These are phyloP conservation scores for Calypte anna DNA, from an alignment of 2,113 vertebrate species.

Conservation along the genomic window DNA sequence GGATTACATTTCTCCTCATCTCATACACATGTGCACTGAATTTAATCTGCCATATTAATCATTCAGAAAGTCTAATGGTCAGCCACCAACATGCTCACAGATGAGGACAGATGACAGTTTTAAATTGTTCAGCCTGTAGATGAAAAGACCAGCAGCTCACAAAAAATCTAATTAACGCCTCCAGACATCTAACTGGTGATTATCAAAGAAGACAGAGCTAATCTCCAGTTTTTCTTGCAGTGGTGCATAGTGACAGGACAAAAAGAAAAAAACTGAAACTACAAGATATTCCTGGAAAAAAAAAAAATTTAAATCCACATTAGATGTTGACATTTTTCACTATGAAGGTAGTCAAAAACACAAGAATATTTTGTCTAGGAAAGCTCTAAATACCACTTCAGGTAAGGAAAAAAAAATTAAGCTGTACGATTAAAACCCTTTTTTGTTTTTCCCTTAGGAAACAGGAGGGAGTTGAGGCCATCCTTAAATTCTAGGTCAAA, in stretches of 20 bases:
- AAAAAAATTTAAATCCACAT: too few species aligned
- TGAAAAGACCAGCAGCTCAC: not conserved
- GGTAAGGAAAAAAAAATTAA: not conserved
- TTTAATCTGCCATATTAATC: not conserved
- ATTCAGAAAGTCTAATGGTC: not conserved
- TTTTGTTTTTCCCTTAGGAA: not conserved
- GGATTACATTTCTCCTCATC: not conserved
- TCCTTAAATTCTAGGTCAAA: not conserved
- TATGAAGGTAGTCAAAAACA: not conserved
- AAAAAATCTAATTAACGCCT: not conserved
- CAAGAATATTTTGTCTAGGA: not conserved
- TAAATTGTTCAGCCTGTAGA: not conserved
- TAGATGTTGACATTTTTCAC: not conserved
- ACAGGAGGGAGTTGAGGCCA: not conserved
- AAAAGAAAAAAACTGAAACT: not conserved
- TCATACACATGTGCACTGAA: not conserved
- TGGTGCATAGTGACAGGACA: not conserved
- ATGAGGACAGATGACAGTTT: not conserved
- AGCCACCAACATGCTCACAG: not conserved
- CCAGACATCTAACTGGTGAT: not conserved
- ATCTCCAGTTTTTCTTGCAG: not conserved
- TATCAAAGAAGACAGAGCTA: not conserved
- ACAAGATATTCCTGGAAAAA: too few species aligned
- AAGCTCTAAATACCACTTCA: not conserved
- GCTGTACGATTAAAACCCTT: fast-evolving